These are phyloP conservation scores for Drosophila subpulchrella DNA, from an alignment of 1,140 invertebrate genomes.

Conservation along the genomic window DNA sequence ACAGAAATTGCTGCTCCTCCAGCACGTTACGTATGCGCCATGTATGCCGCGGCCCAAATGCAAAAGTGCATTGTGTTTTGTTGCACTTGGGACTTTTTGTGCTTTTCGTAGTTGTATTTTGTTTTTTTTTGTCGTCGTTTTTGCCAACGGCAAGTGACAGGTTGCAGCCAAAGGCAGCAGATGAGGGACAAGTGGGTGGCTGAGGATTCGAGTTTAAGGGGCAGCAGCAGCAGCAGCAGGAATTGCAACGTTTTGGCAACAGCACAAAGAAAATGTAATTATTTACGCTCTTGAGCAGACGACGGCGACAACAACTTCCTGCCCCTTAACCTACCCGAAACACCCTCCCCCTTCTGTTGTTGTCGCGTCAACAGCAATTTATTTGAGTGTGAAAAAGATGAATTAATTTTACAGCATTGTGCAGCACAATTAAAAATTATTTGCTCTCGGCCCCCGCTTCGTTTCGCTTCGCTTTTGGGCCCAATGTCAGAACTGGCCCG, in stretches of 20 bases:
- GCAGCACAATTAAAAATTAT: slow-evolving; percentile 83
- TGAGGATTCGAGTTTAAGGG: slow-evolving; percentile 21
- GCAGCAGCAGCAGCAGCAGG: slow-evolving; percentile 40
- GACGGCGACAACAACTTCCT: slow-evolving; percentile 55
- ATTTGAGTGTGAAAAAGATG: slow-evolving; percentile 83
- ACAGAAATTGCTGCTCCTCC: slow-evolving; percentile 70
- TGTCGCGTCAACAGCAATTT: slow-evolving; percentile 81
- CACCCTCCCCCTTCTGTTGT: slow-evolving; percentile 34
- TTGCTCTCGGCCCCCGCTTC: slow-evolving; percentile 50
- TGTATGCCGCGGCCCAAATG: slow-evolving; percentile 46
- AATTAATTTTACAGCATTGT: slow-evolving; percentile 84
- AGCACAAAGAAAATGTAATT: slow-evolving; percentile 82
- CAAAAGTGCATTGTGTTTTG: slow-evolving; percentile 1
- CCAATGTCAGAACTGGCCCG: slow-evolving; percentile 64
- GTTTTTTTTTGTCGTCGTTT: not conserved
- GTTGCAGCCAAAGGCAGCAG: slow-evolving; percentile 30
- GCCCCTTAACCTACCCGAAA: not conserved
- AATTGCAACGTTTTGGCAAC: slow-evolving; percentile 79
- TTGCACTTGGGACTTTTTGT: slow-evolving; percentile 7
- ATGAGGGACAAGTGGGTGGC: slow-evolving; percentile 17
- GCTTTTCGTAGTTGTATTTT: not conserved
- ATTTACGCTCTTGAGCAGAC: slow-evolving; percentile 80
- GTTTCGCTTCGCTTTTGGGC: slow-evolving; percentile 13
- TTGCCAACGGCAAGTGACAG: slow-evolving; percentile 64
- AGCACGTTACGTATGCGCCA: slow-evolving; percentile 62